Evolutionary conservation across 2,113 vertebrate genomes (phyloP).

Genomic region (Morone chrysops): DNA sequence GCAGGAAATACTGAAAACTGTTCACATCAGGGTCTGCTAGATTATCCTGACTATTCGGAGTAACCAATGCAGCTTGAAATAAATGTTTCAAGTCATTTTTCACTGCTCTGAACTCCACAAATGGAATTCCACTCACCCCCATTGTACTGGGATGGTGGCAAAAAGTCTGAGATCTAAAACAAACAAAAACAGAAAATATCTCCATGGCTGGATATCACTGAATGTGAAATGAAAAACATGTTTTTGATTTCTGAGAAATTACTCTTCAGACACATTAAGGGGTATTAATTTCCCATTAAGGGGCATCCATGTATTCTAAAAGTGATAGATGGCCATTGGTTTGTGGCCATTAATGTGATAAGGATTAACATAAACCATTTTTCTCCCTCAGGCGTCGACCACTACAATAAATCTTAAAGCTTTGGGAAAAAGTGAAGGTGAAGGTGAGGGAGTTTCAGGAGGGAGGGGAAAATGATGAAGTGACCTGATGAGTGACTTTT

Average conservation of each 20-base stretch:
- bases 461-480: constrained; percentile 2
- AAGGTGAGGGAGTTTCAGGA: constrained; percentile 7
- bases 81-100: constrained; percentile 14
- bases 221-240: not conserved
- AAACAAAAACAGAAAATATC: not conserved
- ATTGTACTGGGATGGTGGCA: not conserved
- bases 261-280: not conserved
- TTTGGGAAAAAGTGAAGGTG: not conserved
- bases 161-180: not conserved
- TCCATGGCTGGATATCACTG: not conserved
- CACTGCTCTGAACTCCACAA: constrained; percentile 20
- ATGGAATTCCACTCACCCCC: not conserved
- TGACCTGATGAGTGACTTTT: not conserved
- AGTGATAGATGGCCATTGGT: not conserved
- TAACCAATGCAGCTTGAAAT: not conserved
- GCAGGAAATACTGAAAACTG: not conserved
- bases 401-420: constrained; percentile 1
- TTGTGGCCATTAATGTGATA: not conserved
- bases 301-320: not conserved
- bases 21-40: constrained; percentile 27
- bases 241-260: not conserved
- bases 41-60: constrained; percentile 27
- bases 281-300: not conserved
- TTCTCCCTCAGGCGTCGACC: not conserved
- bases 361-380: not conserved